Base-by-base conservation (phyloP, 1,140 invertebrate genomes). In the Arctopsyche grandis region DNA sequence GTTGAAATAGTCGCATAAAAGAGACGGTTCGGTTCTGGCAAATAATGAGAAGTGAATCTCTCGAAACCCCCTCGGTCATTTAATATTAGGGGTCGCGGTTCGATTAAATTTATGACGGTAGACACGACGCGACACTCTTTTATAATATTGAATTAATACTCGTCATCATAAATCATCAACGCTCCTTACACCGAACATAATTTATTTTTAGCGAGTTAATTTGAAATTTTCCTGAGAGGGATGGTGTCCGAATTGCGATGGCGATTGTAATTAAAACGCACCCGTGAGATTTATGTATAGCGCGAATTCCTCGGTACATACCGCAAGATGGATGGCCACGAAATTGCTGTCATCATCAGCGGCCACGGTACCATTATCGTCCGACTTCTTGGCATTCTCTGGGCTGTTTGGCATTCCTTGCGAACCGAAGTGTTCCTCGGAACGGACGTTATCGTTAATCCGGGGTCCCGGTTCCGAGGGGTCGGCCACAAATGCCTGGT, bases 301-400 rank as follows among this genome's bases (percentile, higher is more conserved):
- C 48, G 10, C 48, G 10, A 52, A 52, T 52, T 52, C 48, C 12
- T 26, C 19, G 7, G 24, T 24, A 78, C 63, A 69, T 81, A 81
- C 77, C 63, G 29, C 46, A 44, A 81, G 43, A 63, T 75, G 73
- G 43, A 79, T 29, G 38, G 70, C 73, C 16, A 71, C 80, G 58
- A 75, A 81, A 75, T 78, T 78, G 69, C 71, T 75, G 56, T 75
- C 80, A 58, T 74, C 71, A 43, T 75, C 76, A 58, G 16, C 63
- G 43, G 63, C 46, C 63, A 66, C 24, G 43, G 16, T 69, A 21
- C 79, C 75, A 77, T 80, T 77, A 79, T 74, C 29, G 29, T 21
- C 43, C 26, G 21, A 0, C 77, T 44, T 71, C 46, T 58, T 24
- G 52, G 63, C 12, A 78, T 73, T 71, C 52, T 44, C 43, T 19